Evolutionary conservation across 2,797 vertebrate species (phyloP), one percentile per base, ranked within the genome.

Genomic region (Eidolon dupreanum): DNA sequence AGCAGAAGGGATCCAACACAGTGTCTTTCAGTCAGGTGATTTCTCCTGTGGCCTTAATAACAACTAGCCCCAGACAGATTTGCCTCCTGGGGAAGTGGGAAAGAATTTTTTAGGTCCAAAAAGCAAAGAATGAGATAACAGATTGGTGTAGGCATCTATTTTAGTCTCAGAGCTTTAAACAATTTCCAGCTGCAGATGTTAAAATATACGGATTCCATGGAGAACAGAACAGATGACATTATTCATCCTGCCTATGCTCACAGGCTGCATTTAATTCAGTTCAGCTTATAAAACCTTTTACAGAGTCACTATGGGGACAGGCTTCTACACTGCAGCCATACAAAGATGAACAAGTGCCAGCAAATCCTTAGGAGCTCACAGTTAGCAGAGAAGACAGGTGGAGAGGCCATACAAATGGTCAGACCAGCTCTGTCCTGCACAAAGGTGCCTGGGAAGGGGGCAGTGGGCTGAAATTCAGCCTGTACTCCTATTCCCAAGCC

Each of bases 91-190:
- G 33, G 36, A 84, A 53, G n/a, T 26, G 31, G 75, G 68, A 33
- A 38, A 88, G 17, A 5, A 71, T 33, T 43, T 41, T 68, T 61
- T 61, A 53, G 24, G 9, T 61, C 16, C 24, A 61, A 53, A 71
- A 66, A 38, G 41, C 55, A 38, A 93, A 97, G 33, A 90, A 87
- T 33, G 57, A 96, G 24, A 7, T 78, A 71, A 66, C 24, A 33
- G 90, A 43, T 7, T 43, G 36, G 63, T 70, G 31, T 68, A 83
- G 68, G 51, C 24, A 57, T 88, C 38, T 97, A 57, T 90, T 83
- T 90, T 91, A 86, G 88, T 90, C 90, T 88, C 57, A 89, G 1
- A 59, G 51, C 66, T 82, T 43, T 79, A 75, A 96, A 90, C 28
- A 77, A 33, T 66, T 74, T 78, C 36, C 43, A 83, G 83, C 12